These are phyloP conservation scores for Lasioglossum calceatum DNA, from an alignment of 2,888 invertebrate species.

Conservation along the genomic window DNA sequence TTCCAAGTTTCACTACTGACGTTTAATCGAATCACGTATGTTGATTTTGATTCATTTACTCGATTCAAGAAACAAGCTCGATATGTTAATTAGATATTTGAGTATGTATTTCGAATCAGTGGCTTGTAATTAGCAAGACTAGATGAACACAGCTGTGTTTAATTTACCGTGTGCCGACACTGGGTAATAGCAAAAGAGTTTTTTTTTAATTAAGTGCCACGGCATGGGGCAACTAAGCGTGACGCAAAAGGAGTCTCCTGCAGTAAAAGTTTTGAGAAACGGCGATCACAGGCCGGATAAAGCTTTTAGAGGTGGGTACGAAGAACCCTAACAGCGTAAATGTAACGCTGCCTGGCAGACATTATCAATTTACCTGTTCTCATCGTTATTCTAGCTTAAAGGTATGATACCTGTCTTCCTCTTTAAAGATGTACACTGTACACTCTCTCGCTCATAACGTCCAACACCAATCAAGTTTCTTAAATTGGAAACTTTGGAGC, in stretches of 20 bases:
- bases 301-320: constrained; percentile 53
- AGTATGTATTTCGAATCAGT: neutral
- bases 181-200: constrained; percentile 42
- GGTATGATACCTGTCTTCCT: neutral
- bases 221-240: constrained; percentile 55
- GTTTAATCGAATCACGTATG: neutral
- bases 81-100: neutral
- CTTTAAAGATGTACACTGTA: constrained; percentile 1
- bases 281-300: constrained; percentile 51
- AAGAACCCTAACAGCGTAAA: constrained; percentile 15
- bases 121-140: neutral
- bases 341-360: constrained; percentile 24
- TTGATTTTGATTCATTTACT: neutral
- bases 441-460: neutral
- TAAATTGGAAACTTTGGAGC: too few species aligned
- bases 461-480: neutral
- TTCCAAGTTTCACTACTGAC: neutral
- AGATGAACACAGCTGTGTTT: constrained; percentile 19
- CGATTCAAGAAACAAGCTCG: neutral
- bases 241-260: constrained; percentile 56
- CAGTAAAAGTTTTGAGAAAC: constrained; percentile 66
- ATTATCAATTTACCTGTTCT: constrained; percentile 39
- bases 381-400: neutral
- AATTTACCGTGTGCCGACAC: constrained; percentile 55
- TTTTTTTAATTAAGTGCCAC: constrained; percentile 51